phyloP scores from a whole-genome alignment of 2,113 vertebrate species.

The Mus pahari region DNA sequence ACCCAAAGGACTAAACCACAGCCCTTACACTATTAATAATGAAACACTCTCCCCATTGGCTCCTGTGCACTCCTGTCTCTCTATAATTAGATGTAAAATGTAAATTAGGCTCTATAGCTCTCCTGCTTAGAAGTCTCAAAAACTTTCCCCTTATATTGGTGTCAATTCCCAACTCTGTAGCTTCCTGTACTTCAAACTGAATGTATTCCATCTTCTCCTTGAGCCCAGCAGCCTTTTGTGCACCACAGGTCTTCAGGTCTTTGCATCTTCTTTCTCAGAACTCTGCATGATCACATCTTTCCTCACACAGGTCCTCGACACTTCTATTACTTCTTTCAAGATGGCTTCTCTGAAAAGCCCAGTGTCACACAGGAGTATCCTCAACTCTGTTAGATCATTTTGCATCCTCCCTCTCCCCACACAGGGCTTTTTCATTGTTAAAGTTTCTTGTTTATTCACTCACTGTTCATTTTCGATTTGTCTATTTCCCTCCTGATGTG shows the following conservation, averaged over 20 bases:
- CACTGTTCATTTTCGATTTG: neutral
- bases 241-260: neutral
- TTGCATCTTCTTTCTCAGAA: neutral
- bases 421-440: neutral
- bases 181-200: neutral
- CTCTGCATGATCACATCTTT: neutral
- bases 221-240: fast-evolving
- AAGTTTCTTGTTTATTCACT: neutral
- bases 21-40: neutral
- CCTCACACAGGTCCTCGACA: neutral
- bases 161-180: neutral
- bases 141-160: neutral
- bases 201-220: neutral
- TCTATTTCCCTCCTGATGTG: neutral
- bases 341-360: neutral
- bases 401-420: fast-evolving
- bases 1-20: neutral
- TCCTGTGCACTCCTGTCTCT: slow-evolving; percentile 5
- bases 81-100: neutral
- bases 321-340: neutral
- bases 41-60: neutral
- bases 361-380: fast-evolving
- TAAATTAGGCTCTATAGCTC: neutral
- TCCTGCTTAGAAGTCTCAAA: neutral
- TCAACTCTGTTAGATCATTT: neutral